Conservation (phyloP, 1,140 invertebrate genomes). For the Drosophila erecta region DNA sequence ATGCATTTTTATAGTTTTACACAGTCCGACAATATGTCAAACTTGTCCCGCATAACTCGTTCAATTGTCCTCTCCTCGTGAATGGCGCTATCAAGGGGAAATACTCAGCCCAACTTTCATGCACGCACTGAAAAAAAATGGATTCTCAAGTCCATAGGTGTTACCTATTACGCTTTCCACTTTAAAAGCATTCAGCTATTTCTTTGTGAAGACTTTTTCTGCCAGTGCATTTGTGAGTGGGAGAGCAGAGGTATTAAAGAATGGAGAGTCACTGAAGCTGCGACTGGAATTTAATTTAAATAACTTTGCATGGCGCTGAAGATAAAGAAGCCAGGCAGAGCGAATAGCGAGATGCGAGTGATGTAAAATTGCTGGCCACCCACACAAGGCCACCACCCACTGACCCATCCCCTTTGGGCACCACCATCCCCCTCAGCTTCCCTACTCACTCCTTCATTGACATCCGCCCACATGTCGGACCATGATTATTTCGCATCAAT, state of each 20-base stretch:
- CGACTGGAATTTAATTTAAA: constrained; percentile 79
- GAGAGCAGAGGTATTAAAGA: not conserved
- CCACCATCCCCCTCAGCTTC: not conserved
- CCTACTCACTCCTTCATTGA: not conserved
- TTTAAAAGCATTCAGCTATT: too few species aligned
- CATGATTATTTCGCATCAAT: constrained; percentile 55
- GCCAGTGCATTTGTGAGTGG: constrained; percentile 9
- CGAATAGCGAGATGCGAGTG: constrained; percentile 33
- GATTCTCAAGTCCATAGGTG: too few species aligned
- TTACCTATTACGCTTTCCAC: not conserved
- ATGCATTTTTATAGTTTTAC: constrained; percentile 59
- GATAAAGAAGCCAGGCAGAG: constrained; percentile 22
- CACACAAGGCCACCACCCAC: constrained; percentile 9
- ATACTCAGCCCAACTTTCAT: constrained; percentile 57
- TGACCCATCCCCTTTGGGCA: not conserved
- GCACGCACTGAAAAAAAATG: constrained; percentile 10
- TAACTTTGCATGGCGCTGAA: constrained; percentile 61
- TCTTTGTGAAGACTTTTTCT: not conserved
- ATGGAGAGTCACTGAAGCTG: constrained; percentile 28
- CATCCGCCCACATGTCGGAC: constrained; percentile 17
- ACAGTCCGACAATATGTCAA: constrained; percentile 51
- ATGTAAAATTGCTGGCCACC: constrained; percentile 33
- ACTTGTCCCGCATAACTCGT: constrained; percentile 41
- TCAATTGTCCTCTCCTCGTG: constrained; percentile 59
- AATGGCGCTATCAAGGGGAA: constrained; percentile 22